Base-by-base conservation (phyloP, 2,797 vertebrate species). In the Iguana delicatissima region DNA sequence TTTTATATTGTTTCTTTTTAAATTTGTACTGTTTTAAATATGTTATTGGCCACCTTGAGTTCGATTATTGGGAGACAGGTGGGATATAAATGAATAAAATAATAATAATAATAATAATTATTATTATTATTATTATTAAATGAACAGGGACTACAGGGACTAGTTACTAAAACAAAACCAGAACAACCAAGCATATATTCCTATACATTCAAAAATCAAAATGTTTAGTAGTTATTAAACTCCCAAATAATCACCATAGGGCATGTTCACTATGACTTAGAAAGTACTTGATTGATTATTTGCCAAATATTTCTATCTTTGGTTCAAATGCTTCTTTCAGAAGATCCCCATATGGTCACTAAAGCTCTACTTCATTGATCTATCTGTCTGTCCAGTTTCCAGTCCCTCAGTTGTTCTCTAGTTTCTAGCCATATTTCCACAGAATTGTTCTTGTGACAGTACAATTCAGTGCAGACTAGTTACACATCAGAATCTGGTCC, bases 371-470 rank as follows among this genome's bases (percentile, higher is more conserved):
- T 29, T 50, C 18, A 52, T 18, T 7, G 10, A 72, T 57, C 22
- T 80, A 42, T 72, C 10, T 8, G 76, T 79, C 80, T 59, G 85
- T 73, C 42, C 46, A 29, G n/a, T 12, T 77, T 35, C 57, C 57
- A 84, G 6, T 57, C 67, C 67, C 57, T 89, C 38, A 67, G 50
- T n/a, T 52, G 84, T 84, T 73, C n/a, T 84, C 38, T 38, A 55
- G 35, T 76, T 67, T 77, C 32, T 84, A 77, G 77, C 38, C 57
- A 77, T n/a, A 64, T 84, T 77, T 89, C 46, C 79, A 46, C 55
- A 46, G 76, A 20, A 72, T 85, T 46, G 24, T 89, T 82, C 74
- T 42, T 62, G 69, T 62, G 80, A 52, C 52, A 89, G 46, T 35
- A 35, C 69, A 74, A 84, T 74, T 76, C 74, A 59, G 46, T 64